phyloP scores from a whole-genome alignment of 2,113 vertebrate species.

The Ploceus nigricollis region DNA sequence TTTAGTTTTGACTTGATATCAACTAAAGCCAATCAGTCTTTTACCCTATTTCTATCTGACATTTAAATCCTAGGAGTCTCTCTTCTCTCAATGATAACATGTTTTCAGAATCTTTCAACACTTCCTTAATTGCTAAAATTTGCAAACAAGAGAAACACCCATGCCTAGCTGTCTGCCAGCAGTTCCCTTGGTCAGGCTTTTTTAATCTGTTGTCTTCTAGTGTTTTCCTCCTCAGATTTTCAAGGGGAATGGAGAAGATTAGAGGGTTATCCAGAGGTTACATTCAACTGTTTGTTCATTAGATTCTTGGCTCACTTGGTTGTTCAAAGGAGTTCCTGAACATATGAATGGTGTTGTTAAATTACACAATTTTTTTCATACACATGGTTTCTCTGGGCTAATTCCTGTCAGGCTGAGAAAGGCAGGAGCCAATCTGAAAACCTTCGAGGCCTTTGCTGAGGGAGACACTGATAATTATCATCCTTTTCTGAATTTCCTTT shows the following conservation, averaged over 20 bases:
- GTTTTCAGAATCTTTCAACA: conserved; percentile 59
- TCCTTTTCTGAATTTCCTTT: background rate
- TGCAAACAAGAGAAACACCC: conserved; percentile 3
- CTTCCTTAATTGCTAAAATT: conserved; percentile 54
- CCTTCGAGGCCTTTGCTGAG: background rate
- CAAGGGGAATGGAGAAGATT: conserved; percentile 24
- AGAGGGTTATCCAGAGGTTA: conserved; percentile 13
- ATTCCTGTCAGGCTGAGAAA: background rate
- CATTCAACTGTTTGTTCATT: background rate
- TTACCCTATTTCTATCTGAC: background rate
- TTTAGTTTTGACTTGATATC: background rate
- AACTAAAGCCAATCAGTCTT: background rate
- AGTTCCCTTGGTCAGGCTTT: background rate
- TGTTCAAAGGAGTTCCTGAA: background rate
- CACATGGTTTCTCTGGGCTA: background rate
- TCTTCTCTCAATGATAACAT: conserved; percentile 21
- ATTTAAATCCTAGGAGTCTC: background rate
- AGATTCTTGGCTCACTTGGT: conserved; percentile 2
- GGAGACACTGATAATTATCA: background rate
- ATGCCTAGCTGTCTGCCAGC: background rate
- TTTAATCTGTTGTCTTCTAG: background rate
- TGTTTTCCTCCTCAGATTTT: conserved; percentile 2
- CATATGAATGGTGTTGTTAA: background rate
- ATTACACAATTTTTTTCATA: background rate
- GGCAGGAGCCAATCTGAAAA: background rate